phyloP scores from a whole-genome alignment of 1,140 invertebrate species.

The Lepidotrigona ventralis region DNA sequence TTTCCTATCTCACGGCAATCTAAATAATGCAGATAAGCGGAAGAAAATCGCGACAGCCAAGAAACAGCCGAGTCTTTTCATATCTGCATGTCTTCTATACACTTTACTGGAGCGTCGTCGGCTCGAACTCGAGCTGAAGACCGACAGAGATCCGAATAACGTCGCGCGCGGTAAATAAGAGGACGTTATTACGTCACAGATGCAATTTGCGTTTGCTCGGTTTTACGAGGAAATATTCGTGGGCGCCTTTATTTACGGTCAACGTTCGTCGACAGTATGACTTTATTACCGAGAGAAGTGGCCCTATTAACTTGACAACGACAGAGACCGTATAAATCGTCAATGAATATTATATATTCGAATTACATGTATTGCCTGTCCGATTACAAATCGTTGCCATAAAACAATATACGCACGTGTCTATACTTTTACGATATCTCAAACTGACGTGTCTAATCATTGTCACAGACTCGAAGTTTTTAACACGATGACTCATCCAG shows the following conservation, averaged over 20 bases:
- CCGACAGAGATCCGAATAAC: no score
- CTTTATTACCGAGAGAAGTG: constrained; percentile 46
- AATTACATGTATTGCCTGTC: neutral
- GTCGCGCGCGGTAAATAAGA: neutral
- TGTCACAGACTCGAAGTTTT: neutral
- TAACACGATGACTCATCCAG: neutral
- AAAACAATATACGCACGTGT: neutral
- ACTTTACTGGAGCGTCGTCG: no score
- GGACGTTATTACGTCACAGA: constrained; percentile 30
- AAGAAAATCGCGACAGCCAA: neutral
- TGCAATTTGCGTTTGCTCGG: constrained; percentile 16
- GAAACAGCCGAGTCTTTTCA: neutral
- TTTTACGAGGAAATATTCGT: constrained; percentile 19
- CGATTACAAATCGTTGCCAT: neutral
- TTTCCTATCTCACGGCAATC: neutral
- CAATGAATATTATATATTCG: neutral
- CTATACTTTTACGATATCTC: neutral
- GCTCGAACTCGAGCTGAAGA: neutral
- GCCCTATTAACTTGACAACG: constrained; percentile 15
- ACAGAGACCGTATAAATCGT: constrained; percentile 6
- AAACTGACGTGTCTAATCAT: neutral
- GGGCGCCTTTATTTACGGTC: constrained; percentile 60
- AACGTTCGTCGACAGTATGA: constrained; percentile 66
- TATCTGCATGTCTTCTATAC: neutral
- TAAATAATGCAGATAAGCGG: constrained; percentile 13